Base-by-base conservation (phyloP, 2,113 vertebrate species). In the Condylura cristata region DNA sequence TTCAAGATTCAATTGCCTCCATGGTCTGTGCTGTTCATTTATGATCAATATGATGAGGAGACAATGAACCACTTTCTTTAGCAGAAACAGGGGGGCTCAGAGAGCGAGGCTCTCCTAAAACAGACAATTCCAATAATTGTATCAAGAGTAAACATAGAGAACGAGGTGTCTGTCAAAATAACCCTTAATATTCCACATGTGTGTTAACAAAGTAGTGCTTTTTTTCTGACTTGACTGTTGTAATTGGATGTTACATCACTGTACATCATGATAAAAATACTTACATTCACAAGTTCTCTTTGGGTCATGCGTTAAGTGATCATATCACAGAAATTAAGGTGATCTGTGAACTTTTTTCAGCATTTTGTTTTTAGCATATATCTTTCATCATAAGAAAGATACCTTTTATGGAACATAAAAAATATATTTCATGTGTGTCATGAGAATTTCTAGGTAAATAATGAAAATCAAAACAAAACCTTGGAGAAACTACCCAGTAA, bases 401-500 rank as follows among this genome's bases (percentile, higher is more conserved):
- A 72, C 24, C 51, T 78, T 86, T 91, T 90, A 65, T 39, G 18
- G 58, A 78, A 94, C 44, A 51, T 87, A 94, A 80, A 89, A 91
- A 78, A 66, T 56, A 46, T 41, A 78, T 90, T 95, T 92, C 41
- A 60, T 68, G 37, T 34, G 48, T 66, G 94, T 90, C 85, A 24
- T 34, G 79, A 91, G 82, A 86, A 11, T 28, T 22, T 78, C 80
- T 86, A 89, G 32, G 71, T 63, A 96, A 96, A 83, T 39, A 90
- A 83, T 61, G 32, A 84, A 96, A 96, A 70, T 16, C 82, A 81
- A 94, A 94, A 90, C 37, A 92, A 94, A 95, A 93, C 26, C 68
- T 87, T 72, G 30, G 53, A 58, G 86, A 95, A 93, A 94, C 85
- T 24, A 95, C 18, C 72, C 88, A 82, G 79, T 90, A 91, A 96